Evolutionary conservation across 2,113 vertebrate species (phyloP), one percentile per base, ranked within the genome.

Genomic region (Mola mola): DNA sequence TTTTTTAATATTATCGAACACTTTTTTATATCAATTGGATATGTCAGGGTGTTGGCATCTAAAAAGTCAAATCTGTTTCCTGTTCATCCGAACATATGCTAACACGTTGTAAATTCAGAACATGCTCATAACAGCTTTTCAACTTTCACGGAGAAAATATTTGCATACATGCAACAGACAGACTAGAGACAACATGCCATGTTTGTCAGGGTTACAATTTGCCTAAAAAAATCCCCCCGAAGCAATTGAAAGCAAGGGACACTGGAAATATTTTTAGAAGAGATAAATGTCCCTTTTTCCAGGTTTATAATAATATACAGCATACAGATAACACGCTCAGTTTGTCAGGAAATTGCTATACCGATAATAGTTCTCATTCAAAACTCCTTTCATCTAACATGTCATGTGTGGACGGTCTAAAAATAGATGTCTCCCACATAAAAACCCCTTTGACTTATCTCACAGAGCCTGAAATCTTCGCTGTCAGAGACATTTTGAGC

Each of bases 391-490:
- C 52, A 41, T 75, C 42, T 33, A 36, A 46, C 47, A 9, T 24
- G 29, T 71, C 46, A 65, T 37, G 29, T 44, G 41, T 41, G 34
- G 56, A 46, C 20, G 2, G 26, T 50, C 51, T 59, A 71, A 75
- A 80, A 82, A 84, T 82, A 84, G 44, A 22, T 3, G 5, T 25
- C 47, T 59, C 55, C 21, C 50, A 66, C 46, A 59, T 53, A 63
- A 43, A 40, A 4, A 38, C 24, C 1, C 11, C 22, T 78, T 61
- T 81, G 36, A 70, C 65, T 66, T 31, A 26, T 59, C 15, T 56
- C 48, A 29, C 19, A 8, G 8, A 48, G 43, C 3, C 7, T n/a
- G 2, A 52, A 41, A 53, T 13, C 26, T 40, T 71, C 64, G 28
- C 9, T 28, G 20, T 53, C 60, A 7, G 4, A 43, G 22, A 20